Evolutionary conservation across 2,888 invertebrate species (phyloP).

Genomic region (Mesodorylaimus sp.): DNA sequence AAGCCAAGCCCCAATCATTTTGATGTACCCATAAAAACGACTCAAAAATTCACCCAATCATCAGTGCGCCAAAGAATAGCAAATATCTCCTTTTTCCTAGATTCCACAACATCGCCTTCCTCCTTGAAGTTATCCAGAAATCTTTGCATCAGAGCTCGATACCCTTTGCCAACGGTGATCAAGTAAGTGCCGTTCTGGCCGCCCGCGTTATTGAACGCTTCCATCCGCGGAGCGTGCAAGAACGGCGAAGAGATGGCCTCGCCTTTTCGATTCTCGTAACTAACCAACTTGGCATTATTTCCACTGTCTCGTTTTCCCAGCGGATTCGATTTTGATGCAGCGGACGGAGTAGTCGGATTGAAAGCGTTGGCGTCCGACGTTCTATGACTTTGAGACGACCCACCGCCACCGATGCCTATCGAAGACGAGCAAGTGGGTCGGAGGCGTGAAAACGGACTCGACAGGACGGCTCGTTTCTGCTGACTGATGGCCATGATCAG

Average conservation of each 20-base stretch:
- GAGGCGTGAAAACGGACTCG: no score
- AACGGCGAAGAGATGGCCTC: no score
- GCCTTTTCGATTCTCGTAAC: no score
- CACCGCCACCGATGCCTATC: no score
- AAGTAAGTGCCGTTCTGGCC: slow-evolving; percentile 47
- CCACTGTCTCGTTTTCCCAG: no score
- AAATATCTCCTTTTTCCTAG: slow-evolving; percentile 39
- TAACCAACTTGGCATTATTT: no score
- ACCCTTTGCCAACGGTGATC: slow-evolving; percentile 51
- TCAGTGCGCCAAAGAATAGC: slow-evolving; percentile 53
- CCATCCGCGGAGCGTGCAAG: no score
- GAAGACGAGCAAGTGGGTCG: no score
- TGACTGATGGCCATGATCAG: slow-evolving; percentile 26
- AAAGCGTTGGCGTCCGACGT: not conserved
- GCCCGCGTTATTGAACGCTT: no score
- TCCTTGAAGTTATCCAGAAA: slow-evolving; percentile 15
- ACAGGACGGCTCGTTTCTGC: not conserved
- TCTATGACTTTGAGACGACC: not conserved
- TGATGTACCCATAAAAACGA: no score
- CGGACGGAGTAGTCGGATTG: not conserved
- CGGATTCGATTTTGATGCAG: not conserved
- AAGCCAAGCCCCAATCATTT: no score
- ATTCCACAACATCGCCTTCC: slow-evolving; percentile 21
- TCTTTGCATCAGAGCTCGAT: slow-evolving; percentile 48
- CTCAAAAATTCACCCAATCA: slow-evolving; percentile 40